Base-by-base conservation (phyloP, 2,113 vertebrate genomes). In the Telmatochromis brachygnathus region DNA sequence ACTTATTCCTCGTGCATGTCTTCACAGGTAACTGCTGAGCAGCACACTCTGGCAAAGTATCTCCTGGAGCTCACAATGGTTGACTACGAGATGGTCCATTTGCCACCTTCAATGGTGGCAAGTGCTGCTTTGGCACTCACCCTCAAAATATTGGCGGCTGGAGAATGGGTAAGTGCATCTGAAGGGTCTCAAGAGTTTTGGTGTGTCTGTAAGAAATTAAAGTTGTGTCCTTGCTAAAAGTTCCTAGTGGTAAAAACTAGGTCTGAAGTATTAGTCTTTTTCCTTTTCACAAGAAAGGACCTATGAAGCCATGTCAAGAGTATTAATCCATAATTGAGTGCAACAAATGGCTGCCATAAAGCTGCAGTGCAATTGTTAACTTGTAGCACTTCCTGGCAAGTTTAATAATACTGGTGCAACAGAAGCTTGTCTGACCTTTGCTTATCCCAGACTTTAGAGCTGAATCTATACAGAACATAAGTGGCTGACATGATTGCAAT, bases 41-140 rank as follows among this genome's bases (percentile, higher is more conserved):
- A 97, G 8, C 96, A 97, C 68, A 92, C 96, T 2, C 85, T 99
- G 85, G 96, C 97, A 1, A 98, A 97, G 83, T 98, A 98, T 85
- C 92, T 99, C 45, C 96, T 98, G 91, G 97, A 99, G 89, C 92
- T 98, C 12, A 96, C 96, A 12, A 96, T 97, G 95, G 23, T 97
- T 1, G 97, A 98, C 91, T 99, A 98, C 0, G 96, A 98, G 2
- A 98, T 97, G 97, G 96, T 96, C 81, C 97, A 97, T 81, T 95
- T 97, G 58, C 94, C 95, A 49, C 97, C 98, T 49, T 98, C 98
- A 19, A 94, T 95, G 56, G 93, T 95, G 58, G 97, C 97, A 4
- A 96, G 97, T 3, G 97, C 97, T 77, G 96, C 98, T 28, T 96
- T 96, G 82, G 97, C 96, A 30, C 95, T 98, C 5, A 94, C 97